A percentile compares a stretch with the other conserved stretches of the same genome.
Conservation (phyloP, 2,888 invertebrate genomes). For the Nemoura dubitans region DNA sequence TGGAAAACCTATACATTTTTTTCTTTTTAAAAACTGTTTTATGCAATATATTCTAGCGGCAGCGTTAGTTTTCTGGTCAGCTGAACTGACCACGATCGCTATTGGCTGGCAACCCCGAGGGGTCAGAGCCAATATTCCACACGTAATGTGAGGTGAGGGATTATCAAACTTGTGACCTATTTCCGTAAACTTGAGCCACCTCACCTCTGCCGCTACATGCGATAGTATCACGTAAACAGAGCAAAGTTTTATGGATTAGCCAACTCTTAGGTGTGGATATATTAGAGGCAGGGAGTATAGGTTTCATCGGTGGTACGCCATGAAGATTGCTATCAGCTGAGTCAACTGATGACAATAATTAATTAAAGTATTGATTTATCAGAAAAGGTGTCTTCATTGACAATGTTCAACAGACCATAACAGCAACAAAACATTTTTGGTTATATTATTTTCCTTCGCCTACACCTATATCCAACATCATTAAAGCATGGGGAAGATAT, state of each 20-base stretch:
- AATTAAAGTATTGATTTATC: not conserved
- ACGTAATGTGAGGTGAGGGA: slow-evolving; percentile 9
- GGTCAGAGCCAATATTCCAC: not conserved
- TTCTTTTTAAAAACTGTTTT: not conserved
- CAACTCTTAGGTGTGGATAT: not conserved
- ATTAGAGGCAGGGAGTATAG: not conserved
- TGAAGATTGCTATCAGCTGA: not conserved
- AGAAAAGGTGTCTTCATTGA: not conserved
- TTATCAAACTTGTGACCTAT: slow-evolving; percentile 14
- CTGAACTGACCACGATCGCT: not conserved
- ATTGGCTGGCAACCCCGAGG: slow-evolving; percentile 14
- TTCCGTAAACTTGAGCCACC: slow-evolving; percentile 8
- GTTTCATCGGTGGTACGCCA: not conserved
- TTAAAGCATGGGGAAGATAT: not conserved
- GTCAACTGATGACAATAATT: not conserved
- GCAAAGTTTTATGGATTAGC: slow-evolving; percentile 7
- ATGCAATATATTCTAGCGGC: not conserved
- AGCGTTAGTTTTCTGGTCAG: not conserved
- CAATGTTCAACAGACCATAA: not conserved
- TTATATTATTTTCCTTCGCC: not conserved
- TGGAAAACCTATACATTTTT: too few relatives aligned
- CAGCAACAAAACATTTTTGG: not conserved
- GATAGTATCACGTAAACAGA: slow-evolving; percentile 20
- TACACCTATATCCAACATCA: not conserved
- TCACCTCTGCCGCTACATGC: not conserved